phyloP scores from a whole-genome alignment of 1,140 invertebrate species.

The Heterodera carotae region DNA sequence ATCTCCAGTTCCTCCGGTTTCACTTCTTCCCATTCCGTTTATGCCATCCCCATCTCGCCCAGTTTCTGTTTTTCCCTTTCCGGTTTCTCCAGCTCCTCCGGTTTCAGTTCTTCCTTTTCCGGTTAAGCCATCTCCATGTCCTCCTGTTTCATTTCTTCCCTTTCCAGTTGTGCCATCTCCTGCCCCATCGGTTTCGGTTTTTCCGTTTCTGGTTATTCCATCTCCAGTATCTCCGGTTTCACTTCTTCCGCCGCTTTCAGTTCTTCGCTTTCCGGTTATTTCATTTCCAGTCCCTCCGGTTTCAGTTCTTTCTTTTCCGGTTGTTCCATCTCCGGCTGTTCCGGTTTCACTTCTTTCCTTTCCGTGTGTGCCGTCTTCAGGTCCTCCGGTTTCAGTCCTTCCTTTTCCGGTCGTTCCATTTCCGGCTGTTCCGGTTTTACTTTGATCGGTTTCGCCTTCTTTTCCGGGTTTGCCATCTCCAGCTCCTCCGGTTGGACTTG shows the following conservation, averaged over 20 bases:
- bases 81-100: background rate
- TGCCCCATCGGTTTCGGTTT: constrained; percentile 9
- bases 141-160: constrained; percentile 10
- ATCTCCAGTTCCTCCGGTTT: background rate
- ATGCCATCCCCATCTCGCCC: constrained; percentile 26
- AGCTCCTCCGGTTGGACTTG: background rate
- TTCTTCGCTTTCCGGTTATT: background rate
- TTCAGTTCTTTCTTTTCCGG: too few species aligned
- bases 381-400: too few species aligned
- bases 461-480: background rate
- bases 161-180: constrained; percentile 20
- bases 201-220: background rate
- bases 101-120: background rate
- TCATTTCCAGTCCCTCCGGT: background rate
- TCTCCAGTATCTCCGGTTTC: background rate
- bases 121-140: background rate
- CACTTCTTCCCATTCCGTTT: constrained; percentile 22
- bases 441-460: background rate
- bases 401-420: too few species aligned
- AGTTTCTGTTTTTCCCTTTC: constrained; percentile 15
- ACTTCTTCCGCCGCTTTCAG: background rate
- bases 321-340: too few species aligned
- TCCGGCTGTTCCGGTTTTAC: background rate
- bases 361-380: too few species aligned
- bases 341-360: background rate